Evolutionary conservation across 2,888 invertebrate species (phyloP), one percentile per base, ranked within the genome.

Genomic region (Cistogaster globosa): DNA sequence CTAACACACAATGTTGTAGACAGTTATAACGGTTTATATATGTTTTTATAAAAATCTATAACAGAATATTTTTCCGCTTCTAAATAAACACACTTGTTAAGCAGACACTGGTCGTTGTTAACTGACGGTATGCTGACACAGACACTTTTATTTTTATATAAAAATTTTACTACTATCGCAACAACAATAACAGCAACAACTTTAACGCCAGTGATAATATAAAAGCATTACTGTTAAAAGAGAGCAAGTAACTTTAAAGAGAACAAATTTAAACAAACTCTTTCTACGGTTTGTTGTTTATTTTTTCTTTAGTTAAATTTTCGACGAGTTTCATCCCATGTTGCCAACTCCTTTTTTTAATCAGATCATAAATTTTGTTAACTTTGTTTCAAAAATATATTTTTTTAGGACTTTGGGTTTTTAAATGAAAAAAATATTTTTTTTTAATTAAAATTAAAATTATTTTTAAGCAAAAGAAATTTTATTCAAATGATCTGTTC

Each of bases 41-140:
- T 57, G 12, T 48, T 20, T 20, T 20, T 22, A 7, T 8, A 14
- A 7, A 26, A 48, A n/a, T 12, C 6, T 5, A 42, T 60, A 51
- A 45, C 32, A 65, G 16, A 45, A 32, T 7, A n/a, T 14, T 32
- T 22, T 2, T 42, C 38, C 74, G 38, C 18, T 58, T 58, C 18
- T 20, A 11, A 9, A 14, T 9, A 38, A 68, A 55, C 1, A 51
- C 45, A 65, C 63, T 57, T 82, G 78, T 82, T 82, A 60, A 53
- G 12, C 65, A 42, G 48, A 12, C 74, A 75, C 69, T 53, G 45
- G 78, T 62, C 60, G 82, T 75, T 75, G 82, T 67, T 63, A 78
- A 85, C 85, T 85, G 79, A 83, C 82, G 71, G 67, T 62, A 68
- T 63, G 67, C 36, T 80, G 53, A 14, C 16, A 48, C 42, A 79